These are phyloP conservation scores for Pimephales promelas DNA, from an alignment of 2,113 vertebrate species.

Conservation along the genomic window DNA sequence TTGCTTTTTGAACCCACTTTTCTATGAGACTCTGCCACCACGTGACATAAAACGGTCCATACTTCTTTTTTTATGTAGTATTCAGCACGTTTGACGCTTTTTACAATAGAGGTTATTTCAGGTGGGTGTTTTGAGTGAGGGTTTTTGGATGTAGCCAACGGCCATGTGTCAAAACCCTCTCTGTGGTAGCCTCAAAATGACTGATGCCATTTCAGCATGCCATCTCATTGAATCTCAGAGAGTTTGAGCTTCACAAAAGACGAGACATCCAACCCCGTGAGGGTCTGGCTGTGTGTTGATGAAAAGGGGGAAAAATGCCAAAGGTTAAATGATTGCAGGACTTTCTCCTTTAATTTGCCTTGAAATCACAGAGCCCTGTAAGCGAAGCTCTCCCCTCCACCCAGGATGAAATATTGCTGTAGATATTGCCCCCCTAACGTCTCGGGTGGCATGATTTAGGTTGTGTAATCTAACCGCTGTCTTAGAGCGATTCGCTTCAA, in stretches of 20 bases:
- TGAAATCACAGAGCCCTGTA: slow-evolving; percentile 53
- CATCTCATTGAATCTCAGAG: slow-evolving; percentile 66
- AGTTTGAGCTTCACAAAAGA: slow-evolving; percentile 69
- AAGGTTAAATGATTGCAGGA: slow-evolving; percentile 73
- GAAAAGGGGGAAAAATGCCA: slow-evolving; percentile 57
- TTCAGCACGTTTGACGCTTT: slow-evolving; percentile 28
- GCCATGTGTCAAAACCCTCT: slow-evolving; percentile 48
- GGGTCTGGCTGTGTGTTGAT: slow-evolving; percentile 62
- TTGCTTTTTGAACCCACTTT: slow-evolving; percentile 37
- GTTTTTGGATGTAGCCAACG: slow-evolving; percentile 59
- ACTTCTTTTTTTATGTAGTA: slow-evolving; percentile 38
- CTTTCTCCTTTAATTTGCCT: slow-evolving; percentile 60
- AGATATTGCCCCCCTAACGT: slow-evolving; percentile 56
- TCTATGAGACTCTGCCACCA: slow-evolving; percentile 26
- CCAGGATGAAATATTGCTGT: slow-evolving; percentile 64
- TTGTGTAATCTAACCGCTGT: slow-evolving; percentile 57
- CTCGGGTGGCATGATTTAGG: slow-evolving; percentile 62
- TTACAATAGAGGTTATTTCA: slow-evolving; percentile 34
- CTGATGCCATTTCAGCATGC: slow-evolving; percentile 65
- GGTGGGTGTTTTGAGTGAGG: slow-evolving; percentile 39
- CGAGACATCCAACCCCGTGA: slow-evolving; percentile 66
- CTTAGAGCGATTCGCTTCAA: slow-evolving; percentile 60
- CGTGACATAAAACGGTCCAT: slow-evolving; percentile 39
- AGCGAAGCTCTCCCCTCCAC: slow-evolving; percentile 55
- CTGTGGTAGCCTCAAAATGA: slow-evolving; percentile 54